Base-by-base conservation (phyloP, 2,113 vertebrate species). In the Tachuris rubrigastra region DNA sequence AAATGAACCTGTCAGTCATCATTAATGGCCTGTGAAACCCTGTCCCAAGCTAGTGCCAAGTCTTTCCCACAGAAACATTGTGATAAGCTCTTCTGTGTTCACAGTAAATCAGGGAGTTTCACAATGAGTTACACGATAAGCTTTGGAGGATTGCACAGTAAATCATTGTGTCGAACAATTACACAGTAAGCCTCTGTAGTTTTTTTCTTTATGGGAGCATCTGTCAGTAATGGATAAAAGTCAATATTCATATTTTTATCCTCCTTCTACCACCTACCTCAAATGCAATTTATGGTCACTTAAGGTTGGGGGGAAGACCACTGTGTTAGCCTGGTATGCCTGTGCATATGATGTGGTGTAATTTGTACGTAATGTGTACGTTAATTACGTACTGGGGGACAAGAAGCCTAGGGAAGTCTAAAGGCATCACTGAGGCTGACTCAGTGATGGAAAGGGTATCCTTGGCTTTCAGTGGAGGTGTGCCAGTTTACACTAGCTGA, bases 21-120 rank as follows among this genome's bases (percentile, higher is more conserved):
- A 92, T 96, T 97, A 98, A 97, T 94, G 95, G 94, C 91, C 95
- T 95, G 96, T 93, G 95, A 98, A 98, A 94, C 77, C 67, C 87
- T 92, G 69, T 73, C 71, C 92, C 62, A 81, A 91, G 87, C 85
- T 97, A 85, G 46, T 92, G 87, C 96, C 95, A 92, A 94, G 95
- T 89, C 50, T 94, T 96, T 86, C 84, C 91, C 77, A 63, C 95
- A 90, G 88, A 96, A 95, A 90, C 93, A 89, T 89, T 60, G 12
- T 90, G 96, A 96, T 97, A 98, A 97, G 89, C 94, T 96, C 89
- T 89, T 88, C 77, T 76, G 83, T 95, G 93, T 84, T 97, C 91
- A 68, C 95, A 91, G 94, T 96, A 97, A 98, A 97, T 98, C 97
- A 95, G 81, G 68, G 90, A 87, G 56, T 91, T 96, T 87, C 73